Evolutionary conservation across 2,888 invertebrate genomes (phyloP), one percentile per base, ranked within the genome.

Genomic region (Cybosia mesomella): DNA sequence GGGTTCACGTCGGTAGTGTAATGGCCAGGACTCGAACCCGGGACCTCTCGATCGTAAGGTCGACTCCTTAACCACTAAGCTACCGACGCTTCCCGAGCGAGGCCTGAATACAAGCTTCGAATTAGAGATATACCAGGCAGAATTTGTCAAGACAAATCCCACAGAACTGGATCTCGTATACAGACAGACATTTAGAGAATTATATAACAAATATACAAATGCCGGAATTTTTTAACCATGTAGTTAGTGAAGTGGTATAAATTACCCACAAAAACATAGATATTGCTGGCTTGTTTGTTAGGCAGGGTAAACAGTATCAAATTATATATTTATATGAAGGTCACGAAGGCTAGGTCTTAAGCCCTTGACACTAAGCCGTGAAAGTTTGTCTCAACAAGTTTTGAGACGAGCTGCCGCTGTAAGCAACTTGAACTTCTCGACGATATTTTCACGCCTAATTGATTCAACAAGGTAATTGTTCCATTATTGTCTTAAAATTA

Each of bases 261-360:
- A n/a, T 7, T 49, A n/a, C n/a, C 8, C 18, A 49, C 8, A 49
- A 49, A 18, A 13, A 43, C 43, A 1, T 2, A 49, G n/a, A n/a
- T n/a, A n/a, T n/a, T n/a, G 18, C 7, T 13, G 43, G 15, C 55
- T 58, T 21, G 58, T 53, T 49, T 22, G 32, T 22, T 21, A 5
- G 21, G 8, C 11, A 18, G 11, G 22, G 43, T 36, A 22, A 49
- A 49, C 32, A 61, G 1, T 18, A 8, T 32, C 0, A 22, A 21
- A 54, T 60, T 62, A 22, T 43, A 62, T 62, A 61, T 57, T 57
- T 58, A 61, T 43, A 43, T 34, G 11, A 55, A 67, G 61, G 28
- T 13, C 34, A 10, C 32, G 60, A 55, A 54, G 10, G 32, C 22
- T 5, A 22, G 18, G 18, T 18, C 9, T 18, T 8, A 15, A 0